Conservation (phyloP, 2,113 vertebrate species). For the Coreoperca whiteheadi region DNA sequence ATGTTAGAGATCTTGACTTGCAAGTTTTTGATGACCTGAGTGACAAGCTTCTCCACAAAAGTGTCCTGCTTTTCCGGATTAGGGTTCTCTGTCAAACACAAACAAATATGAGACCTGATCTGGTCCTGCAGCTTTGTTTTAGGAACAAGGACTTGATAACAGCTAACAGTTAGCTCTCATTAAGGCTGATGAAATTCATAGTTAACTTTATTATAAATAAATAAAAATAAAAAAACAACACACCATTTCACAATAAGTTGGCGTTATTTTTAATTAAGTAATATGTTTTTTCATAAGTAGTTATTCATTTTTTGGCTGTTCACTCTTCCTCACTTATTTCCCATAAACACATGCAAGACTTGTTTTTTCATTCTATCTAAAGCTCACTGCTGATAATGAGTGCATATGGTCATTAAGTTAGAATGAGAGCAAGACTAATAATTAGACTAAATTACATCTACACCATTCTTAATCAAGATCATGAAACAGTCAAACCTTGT, state of each 20-base stretch:
- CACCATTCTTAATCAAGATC: not conserved
- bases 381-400: no score
- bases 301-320: not conserved
- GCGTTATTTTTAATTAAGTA: no score
- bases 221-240: not conserved
- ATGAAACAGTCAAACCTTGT: no score
- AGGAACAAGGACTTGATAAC: not conserved
- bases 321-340: not conserved
- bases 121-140: not conserved
- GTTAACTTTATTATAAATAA: not conserved
- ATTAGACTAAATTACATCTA: no score
- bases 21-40: slow-evolving; percentile 98
- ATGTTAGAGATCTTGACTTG: slow-evolving; percentile 98
- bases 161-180: not conserved
- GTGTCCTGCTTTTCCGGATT: slow-evolving; percentile 92
- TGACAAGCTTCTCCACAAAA: slow-evolving; percentile 96
- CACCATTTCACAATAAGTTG: not conserved
- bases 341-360: not conserved
- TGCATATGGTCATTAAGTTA: no score
- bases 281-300: not conserved
- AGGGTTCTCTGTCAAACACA: slow-evolving; percentile 86
- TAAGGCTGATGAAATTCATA: not conserved
- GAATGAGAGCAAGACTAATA: no score
- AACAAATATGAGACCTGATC: not conserved
- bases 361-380: no score